Conservation (phyloP, 2,113 vertebrate species). For the Menidia beryllina region DNA sequence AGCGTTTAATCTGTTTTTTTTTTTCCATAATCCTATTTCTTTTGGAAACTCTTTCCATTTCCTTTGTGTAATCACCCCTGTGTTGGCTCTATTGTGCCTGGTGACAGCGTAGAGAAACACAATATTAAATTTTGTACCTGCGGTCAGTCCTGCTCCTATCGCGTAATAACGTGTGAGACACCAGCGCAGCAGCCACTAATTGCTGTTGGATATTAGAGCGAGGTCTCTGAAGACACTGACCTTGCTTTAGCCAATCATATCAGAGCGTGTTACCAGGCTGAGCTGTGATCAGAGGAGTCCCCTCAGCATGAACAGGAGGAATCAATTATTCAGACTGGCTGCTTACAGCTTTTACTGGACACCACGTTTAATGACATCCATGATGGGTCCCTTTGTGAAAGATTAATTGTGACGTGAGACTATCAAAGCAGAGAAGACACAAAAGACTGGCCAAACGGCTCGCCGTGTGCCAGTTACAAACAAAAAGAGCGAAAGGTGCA, state of each 20-base stretch:
- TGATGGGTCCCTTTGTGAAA: slow-evolving; percentile 63
- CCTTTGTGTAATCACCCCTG: not conserved
- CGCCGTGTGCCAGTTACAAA: slow-evolving; percentile 26
- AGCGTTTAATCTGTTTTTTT: not conserved
- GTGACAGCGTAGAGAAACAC: slow-evolving; percentile 31
- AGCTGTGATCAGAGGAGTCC: slow-evolving; percentile 58
- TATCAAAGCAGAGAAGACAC: slow-evolving; percentile 61
- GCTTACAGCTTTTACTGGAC: slow-evolving; percentile 55
- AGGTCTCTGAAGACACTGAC: slow-evolving; percentile 68
- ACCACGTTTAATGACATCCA: slow-evolving; percentile 64
- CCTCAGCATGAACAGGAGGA: slow-evolving; percentile 46
- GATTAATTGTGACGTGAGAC: slow-evolving; percentile 60
- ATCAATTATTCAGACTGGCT: slow-evolving; percentile 73
- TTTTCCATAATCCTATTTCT: not conserved
- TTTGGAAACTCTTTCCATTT: slow-evolving; percentile 5
- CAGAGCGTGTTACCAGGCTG: slow-evolving; percentile 57
- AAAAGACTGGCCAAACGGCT: slow-evolving; percentile 49
- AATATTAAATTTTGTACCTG: slow-evolving; percentile 52
- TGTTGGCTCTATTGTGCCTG: slow-evolving; percentile 25
- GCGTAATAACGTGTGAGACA: slow-evolving; percentile 51
- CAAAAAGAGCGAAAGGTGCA: slow-evolving; percentile 16
- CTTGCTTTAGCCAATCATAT: slow-evolving; percentile 69
- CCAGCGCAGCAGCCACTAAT: slow-evolving; percentile 55
- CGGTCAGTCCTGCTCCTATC: slow-evolving; percentile 37
- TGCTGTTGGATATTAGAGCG: slow-evolving; percentile 69